Conservation (phyloP, 2,888 invertebrate genomes). For the Dusona sp. region DNA sequence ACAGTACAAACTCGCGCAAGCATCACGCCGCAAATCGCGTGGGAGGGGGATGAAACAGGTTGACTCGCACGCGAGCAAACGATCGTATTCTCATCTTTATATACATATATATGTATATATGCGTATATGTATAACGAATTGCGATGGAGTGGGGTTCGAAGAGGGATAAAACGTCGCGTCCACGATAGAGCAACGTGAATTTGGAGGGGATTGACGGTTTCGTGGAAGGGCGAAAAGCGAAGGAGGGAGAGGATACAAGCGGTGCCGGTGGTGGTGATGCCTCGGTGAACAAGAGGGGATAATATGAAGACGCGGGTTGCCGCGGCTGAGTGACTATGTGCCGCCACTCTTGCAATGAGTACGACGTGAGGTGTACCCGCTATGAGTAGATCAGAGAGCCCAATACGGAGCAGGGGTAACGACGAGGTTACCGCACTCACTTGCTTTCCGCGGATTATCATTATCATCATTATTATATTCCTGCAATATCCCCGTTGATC, state of each 20-base stretch:
- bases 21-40: slow-evolving; percentile 65
- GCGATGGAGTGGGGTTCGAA: slow-evolving; percentile 18
- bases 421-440: slow-evolving; percentile 81
- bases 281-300: slow-evolving; percentile 46
- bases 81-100: slow-evolving; percentile 73
- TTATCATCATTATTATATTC: slow-evolving; percentile 80
- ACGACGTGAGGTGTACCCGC: slow-evolving; percentile 50
- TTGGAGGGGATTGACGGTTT: slow-evolving; percentile 18
- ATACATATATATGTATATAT: background rate
- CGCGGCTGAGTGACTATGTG: slow-evolving; percentile 49
- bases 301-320: slow-evolving; percentile 52
- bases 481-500: background rate
- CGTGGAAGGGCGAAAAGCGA: slow-evolving; percentile 56
- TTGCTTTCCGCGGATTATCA: slow-evolving; percentile 81
- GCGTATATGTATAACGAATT: background rate
- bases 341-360: slow-evolving; percentile 53
- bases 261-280: slow-evolving; percentile 46
- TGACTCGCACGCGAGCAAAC: slow-evolving; percentile 82
- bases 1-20: slow-evolving; percentile 63
- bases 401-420: slow-evolving; percentile 19
- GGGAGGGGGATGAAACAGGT: slow-evolving; percentile 79
- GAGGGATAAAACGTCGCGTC: slow-evolving; percentile 48
- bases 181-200: slow-evolving; percentile 28
- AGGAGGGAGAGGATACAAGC: slow-evolving; percentile 46
- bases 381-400: slow-evolving; percentile 55